Evolutionary conservation across 2,113 vertebrate species (phyloP).

Genomic region (Ancistrus triradiatus): DNA sequence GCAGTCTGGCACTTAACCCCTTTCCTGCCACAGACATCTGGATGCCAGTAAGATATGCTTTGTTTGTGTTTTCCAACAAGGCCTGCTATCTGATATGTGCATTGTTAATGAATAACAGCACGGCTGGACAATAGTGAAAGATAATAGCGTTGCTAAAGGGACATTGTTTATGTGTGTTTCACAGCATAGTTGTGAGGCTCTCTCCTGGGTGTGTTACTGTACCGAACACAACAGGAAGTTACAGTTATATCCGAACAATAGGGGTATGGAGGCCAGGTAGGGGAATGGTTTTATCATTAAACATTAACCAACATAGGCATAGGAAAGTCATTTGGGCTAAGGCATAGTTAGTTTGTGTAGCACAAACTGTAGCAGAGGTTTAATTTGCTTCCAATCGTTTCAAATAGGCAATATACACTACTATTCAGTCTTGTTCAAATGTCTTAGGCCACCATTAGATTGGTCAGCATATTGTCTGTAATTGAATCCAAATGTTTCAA

Average conservation of each 20-base stretch:
- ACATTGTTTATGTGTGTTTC: constrained; percentile 11
- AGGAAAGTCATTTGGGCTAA: constrained; percentile 37
- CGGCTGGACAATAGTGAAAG: too few relatives aligned
- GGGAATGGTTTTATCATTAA: constrained; percentile 46
- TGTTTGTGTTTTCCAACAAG: not conserved
- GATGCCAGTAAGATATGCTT: not conserved
- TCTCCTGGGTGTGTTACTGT: constrained; percentile 21
- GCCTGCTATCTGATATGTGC: not conserved
- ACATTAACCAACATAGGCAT: constrained; percentile 34
- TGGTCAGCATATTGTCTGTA: too few relatives aligned
- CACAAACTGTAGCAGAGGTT: too few relatives aligned
- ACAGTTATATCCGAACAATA: constrained; percentile 39
- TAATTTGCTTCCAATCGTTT: too few relatives aligned
- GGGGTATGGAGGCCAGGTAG: constrained; percentile 35
- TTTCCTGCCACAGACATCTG: constrained; percentile 29
- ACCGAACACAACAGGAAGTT: constrained; percentile 38
- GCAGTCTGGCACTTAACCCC: constrained; percentile 30
- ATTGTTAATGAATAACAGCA: too few relatives aligned
- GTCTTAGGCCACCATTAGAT: too few relatives aligned
- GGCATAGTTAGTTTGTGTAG: not conserved
- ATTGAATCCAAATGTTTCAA: too few relatives aligned
- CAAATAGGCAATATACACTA: too few relatives aligned
- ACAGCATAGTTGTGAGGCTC: constrained; percentile 7
- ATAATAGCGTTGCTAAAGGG: too few relatives aligned
- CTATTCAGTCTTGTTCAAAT: too few relatives aligned